These are phyloP conservation scores for Pissodes strobi DNA, from an alignment of 1,140 invertebrate species.

Conservation along the genomic window DNA sequence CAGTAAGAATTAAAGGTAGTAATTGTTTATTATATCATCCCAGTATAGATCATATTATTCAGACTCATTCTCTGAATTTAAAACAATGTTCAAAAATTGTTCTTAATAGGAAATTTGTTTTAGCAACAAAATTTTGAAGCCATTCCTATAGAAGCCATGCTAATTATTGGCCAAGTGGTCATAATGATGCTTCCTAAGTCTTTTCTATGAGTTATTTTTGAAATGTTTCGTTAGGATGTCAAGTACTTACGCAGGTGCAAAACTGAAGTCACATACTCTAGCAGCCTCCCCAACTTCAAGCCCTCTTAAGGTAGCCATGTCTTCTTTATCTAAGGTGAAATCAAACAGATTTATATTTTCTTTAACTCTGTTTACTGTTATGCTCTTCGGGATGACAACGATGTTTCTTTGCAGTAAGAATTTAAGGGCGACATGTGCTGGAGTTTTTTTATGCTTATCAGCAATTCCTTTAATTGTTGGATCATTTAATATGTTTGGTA, in stretches of 20 bases:
- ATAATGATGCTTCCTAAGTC: too few species aligned
- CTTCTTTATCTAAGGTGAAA: constrained; percentile 62
- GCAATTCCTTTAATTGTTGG: constrained; percentile 72
- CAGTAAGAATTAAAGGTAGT: too few species aligned
- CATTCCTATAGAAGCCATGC: too few species aligned
- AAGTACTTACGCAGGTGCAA: constrained; percentile 54
- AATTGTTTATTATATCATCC: too few species aligned
- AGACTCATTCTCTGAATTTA: too few species aligned
- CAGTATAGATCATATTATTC: too few species aligned
- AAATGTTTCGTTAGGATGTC: too few species aligned
- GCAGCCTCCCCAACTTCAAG: constrained; percentile 68
- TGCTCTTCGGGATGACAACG: constrained; percentile 84
- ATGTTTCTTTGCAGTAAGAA: constrained; percentile 76
- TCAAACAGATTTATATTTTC: constrained; percentile 68
- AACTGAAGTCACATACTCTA: constrained; percentile 69
- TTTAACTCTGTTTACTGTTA: constrained; percentile 70
- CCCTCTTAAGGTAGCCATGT: constrained; percentile 60
- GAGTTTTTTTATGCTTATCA: constrained; percentile 67
- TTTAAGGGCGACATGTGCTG: constrained; percentile 79
- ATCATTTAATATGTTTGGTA: constrained; percentile 72
- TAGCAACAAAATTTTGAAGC: too few species aligned
- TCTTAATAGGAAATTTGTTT: too few species aligned
- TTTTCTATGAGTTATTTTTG: too few species aligned
- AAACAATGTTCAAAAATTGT: too few species aligned
- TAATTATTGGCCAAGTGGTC: too few species aligned